Base-by-base conservation (phyloP, 2,888 invertebrate genomes). In the Leptinotarsa rubiginosa region DNA sequence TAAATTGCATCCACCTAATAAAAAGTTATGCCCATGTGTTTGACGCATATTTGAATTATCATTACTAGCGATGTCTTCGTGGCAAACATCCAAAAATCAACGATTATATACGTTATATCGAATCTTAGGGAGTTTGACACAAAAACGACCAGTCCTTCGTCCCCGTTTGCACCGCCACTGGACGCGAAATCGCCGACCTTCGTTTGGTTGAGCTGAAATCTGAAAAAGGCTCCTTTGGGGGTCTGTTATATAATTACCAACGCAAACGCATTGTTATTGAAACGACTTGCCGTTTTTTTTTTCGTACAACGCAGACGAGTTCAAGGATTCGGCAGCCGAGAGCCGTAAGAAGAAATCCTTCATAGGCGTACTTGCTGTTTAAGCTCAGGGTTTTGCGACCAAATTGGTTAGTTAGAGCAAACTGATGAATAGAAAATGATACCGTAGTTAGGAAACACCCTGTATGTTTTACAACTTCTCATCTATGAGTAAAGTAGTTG, bases 161-260 rank as follows among this genome's bases (percentile, higher is more conserved):
- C 50, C 50, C 50, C n/a, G 0, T n/a, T 50, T 5, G 50, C 16
- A 15, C 4, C 56, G 56, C 56, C 56, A 22, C 56, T 56, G 56
- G 7, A 41, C 41, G 56, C 56, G 12, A 56, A 12, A 56, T 50
- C 56, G 56, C 20, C 59, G 73, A 70, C 73, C 73, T 74, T 74
- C 70, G 66, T 62, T 66, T 16, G 56, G 41, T 66, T 20, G 56
- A 56, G 56, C 56, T 56, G 56, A 56, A 56, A 56, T 12, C 56
- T 22, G 56, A 70, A 66, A 70, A 68, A 74, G 56, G 62, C 59
- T 65, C 73, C 41, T 31, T 70, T 67, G 66, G 69, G 70, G 73
- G 70, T 65, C 67, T 75, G 67, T 75, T 72, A 75, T 68, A 72
- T 75, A 75, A 75, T 75, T 75, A 75, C 31, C 41, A 7, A 62